Percentiles rank a stretch among this genome's conserved stretches.
These are phyloP conservation scores for Castor canadensis DNA, from an alignment of 2,113 vertebrate species.

Conservation along the genomic window DNA sequence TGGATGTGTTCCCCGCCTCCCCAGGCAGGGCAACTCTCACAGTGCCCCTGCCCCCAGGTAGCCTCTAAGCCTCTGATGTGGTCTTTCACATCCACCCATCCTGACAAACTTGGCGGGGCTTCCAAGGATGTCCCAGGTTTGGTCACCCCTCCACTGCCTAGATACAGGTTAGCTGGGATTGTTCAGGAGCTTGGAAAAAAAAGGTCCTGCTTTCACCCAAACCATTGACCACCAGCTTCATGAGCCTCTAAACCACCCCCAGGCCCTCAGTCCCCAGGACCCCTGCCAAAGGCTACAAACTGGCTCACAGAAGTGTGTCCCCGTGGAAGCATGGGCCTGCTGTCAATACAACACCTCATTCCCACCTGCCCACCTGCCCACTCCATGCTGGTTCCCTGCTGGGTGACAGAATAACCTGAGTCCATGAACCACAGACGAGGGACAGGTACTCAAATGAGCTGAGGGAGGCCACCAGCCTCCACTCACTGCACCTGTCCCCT, in stretches of 20 bases:
- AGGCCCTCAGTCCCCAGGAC: background rate
- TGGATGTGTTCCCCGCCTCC: accelerated
- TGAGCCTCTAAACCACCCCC: background rate
- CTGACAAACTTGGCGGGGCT: background rate
- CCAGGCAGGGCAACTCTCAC: accelerated
- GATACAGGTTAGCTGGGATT: accelerated
- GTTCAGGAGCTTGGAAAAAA: background rate
- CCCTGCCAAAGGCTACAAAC: background rate
- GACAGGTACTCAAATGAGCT: accelerated
- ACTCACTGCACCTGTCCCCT: background rate
- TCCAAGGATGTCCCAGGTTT: background rate
- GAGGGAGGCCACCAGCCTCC: background rate
- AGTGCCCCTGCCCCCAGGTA: background rate
- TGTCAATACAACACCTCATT: accelerated
- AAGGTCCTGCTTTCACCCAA: accelerated
- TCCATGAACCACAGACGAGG: background rate
- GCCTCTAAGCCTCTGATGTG: background rate
- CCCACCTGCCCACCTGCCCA: background rate
- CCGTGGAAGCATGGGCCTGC: accelerated
- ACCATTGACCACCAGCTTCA: background rate
- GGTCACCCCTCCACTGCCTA: accelerated
- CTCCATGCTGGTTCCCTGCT: background rate
- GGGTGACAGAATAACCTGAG: accelerated
- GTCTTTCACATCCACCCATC: too few relatives aligned
- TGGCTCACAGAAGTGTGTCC: accelerated